These are phyloP conservation scores for Herminia tarsipennalis DNA, from an alignment of 2,888 invertebrate species.

Conservation along the genomic window DNA sequence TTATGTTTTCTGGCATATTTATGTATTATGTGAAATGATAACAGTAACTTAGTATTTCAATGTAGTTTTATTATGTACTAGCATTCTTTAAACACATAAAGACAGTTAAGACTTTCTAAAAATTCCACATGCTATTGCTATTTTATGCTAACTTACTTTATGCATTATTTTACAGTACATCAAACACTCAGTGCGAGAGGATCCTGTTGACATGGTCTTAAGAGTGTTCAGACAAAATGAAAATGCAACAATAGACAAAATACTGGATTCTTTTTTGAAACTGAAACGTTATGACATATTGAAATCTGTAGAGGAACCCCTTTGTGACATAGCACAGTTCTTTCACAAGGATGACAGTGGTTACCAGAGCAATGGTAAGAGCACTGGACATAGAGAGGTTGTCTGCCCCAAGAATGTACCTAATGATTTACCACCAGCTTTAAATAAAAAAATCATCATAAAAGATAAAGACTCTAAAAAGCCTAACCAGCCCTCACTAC, in stretches of 20 bases:
- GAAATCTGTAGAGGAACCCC: conserved; percentile 74
- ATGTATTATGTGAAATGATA: no score
- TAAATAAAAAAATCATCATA: conserved; percentile 63
- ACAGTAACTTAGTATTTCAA: no score
- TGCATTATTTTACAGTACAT: conserved; percentile 83
- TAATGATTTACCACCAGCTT: conserved; percentile 72
- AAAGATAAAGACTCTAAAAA: conserved; percentile 59
- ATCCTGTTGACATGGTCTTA: conserved; percentile 83
- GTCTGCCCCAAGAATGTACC: conserved; percentile 67
- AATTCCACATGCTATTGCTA: neutral
- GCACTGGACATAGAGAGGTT: conserved; percentile 65
- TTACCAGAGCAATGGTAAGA: conserved; percentile 70
- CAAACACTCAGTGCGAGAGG: conserved; percentile 80
- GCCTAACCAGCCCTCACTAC: conserved; percentile 54
- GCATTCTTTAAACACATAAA: no score
- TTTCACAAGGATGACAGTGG: conserved; percentile 78
- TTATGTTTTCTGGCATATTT: no score
- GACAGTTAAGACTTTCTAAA: no score
- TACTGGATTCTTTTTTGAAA: conserved; percentile 76
- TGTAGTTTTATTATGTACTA: no score
- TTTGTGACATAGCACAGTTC: conserved; percentile 66
- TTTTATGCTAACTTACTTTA: conserved; percentile 7
- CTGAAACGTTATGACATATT: conserved; percentile 82
- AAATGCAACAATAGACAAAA: conserved; percentile 83
- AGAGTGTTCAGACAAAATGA: conserved; percentile 81